Base-by-base conservation (phyloP, 1,140 invertebrate species). In the Chlorops oryzae region DNA sequence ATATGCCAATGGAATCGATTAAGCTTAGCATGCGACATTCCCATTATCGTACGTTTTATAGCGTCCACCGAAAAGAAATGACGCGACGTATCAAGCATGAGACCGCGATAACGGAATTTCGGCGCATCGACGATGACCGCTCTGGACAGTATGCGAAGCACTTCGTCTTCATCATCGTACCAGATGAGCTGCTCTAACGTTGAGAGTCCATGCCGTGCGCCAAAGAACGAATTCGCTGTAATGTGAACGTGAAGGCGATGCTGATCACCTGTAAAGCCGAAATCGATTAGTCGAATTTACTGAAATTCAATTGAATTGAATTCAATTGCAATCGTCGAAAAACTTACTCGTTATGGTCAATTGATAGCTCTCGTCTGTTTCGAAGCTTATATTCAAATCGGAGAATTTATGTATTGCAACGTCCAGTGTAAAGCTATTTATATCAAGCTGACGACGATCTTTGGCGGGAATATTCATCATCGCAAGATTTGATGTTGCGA, bases 1-100 rank as follows among this genome's bases (percentile, higher is more conserved):
- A 86, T 77, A 61, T 92, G 89, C 87, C 87, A 90, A 68, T 92
- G 89, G 47, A 92, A 83, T 7, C 86, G 83, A 73, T 92, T 92
- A 42, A 92, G 73, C 73, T 92, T 92, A 48, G 79, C 80, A 13
- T 85, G 78, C 3, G 83, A 81, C 82, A 92, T 87, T 1, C 78
- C 87, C 47, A 87, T 81, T 15, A 92, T 76, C 1, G 86, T 86
- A 15, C 82, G 75, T 54, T 83, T 76, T n/a, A 92, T 80, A 27
- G 81, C 76, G 2, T 73, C 63, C 4, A 89, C 68, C 0, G 85
- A 78, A 55, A 90, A 81, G 62, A 80, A 92, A 72, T 90, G 86
- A 24, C 87, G 73, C 0, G 84, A 80, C 0, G 87, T 89, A 63
- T 90, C 88, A 17, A 90, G 62, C 64, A 88, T 78, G 3, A 90